Conservation (phyloP, 1,140 invertebrate genomes). For the Macrotrachela quadricornifera region DNA sequence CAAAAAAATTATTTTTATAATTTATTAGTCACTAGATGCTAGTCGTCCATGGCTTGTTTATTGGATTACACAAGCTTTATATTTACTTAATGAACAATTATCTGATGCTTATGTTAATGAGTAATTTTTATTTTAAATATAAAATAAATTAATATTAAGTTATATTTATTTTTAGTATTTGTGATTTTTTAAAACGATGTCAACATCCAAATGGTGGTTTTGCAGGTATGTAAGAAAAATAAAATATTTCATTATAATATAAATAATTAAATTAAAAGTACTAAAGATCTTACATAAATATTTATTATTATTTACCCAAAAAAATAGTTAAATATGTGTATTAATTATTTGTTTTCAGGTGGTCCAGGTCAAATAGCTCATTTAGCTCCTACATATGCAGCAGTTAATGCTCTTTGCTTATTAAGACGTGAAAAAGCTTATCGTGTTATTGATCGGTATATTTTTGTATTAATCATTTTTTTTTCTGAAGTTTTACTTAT, state of each 20-base stretch:
- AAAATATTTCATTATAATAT: too few relatives aligned
- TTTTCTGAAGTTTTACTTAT: too few relatives aligned
- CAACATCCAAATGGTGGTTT: constrained; percentile 64
- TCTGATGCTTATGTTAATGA: constrained; percentile 41
- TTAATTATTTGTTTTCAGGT: constrained; percentile 26
- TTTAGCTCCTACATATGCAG: constrained; percentile 85
- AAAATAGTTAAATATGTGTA: too few relatives aligned
- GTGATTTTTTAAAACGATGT: constrained; percentile 40
- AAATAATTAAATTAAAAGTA: too few relatives aligned
- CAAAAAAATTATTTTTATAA: constrained; percentile 4
- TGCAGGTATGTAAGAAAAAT: constrained; percentile 47
- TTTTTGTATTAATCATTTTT: not conserved
- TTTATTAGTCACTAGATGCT: constrained; percentile 54
- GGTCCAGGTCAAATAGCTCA: constrained; percentile 74
- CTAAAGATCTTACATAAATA: too few relatives aligned
- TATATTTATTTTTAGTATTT: constrained; percentile 17
- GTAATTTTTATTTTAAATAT: constrained; percentile 34
- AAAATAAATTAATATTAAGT: not conserved
- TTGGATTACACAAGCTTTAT: constrained; percentile 76
- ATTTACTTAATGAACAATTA: constrained; percentile 50
- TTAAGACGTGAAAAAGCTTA: constrained; percentile 68
- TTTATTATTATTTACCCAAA: too few relatives aligned
- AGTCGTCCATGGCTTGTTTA: constrained; percentile 82
- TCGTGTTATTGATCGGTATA: constrained; percentile 56
- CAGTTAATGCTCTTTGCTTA: constrained; percentile 68